Conservation (phyloP, 2,113 vertebrate genomes). For the Bothrops jararaca region DNA sequence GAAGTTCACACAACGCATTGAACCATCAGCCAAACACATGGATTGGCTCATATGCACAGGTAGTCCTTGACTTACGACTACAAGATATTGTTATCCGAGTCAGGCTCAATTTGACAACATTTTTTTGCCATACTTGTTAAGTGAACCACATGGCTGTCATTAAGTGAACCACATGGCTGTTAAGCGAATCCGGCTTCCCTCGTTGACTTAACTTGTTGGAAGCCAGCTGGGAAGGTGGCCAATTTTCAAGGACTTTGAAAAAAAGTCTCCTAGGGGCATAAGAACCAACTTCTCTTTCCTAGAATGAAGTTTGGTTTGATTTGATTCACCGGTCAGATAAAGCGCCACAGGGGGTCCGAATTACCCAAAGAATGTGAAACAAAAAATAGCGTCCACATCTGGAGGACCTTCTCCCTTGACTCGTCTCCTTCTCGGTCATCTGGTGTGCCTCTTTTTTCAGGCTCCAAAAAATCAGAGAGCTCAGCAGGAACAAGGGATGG, state of each 20-base stretch:
- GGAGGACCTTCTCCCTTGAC: background rate
- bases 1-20: background rate
- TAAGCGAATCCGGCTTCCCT: background rate
- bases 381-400: background rate
- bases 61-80: background rate
- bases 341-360: background rate
- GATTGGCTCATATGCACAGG: background rate
- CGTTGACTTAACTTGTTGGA: background rate
- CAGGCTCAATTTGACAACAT: too few species aligned
- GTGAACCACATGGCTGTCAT: background rate
- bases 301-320: background rate
- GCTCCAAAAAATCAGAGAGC: conserved; percentile 7
- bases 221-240: background rate
- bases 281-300: background rate
- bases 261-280: background rate
- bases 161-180: background rate
- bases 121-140: background rate
- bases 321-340: background rate
- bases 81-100: background rate
- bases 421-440: background rate
- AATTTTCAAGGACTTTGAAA: background rate
- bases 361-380: background rate
- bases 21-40: background rate
- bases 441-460: background rate
- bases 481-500: conserved; percentile 31